Conservation (phyloP, 2,113 vertebrate genomes). For the Paramisgurnus dabryanus region DNA sequence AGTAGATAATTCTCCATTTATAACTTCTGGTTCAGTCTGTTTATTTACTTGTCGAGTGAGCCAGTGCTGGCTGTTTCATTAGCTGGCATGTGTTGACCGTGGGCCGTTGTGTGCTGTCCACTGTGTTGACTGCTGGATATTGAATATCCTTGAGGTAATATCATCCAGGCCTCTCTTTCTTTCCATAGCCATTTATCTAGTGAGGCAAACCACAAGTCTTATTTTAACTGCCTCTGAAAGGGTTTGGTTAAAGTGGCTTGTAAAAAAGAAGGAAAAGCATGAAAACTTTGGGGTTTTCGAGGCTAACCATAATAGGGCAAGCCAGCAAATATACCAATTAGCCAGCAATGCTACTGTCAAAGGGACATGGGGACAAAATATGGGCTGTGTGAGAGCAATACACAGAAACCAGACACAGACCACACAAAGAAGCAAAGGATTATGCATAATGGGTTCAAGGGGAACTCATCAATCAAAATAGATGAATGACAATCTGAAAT, state of each 20-base stretch:
- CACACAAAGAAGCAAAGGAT: conserved; percentile 26
- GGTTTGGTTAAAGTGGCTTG: conserved; percentile 33
- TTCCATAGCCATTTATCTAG: conserved; percentile 47
- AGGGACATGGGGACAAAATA: not conserved
- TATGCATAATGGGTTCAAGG: conserved; percentile 1
- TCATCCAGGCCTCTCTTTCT: conserved; percentile 51
- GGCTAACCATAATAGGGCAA: conserved; percentile 45
- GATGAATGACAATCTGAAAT: conserved; percentile 16
- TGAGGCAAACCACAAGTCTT: conserved; percentile 53
- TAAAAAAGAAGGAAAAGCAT: conserved; percentile 28
- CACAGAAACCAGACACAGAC: conserved; percentile 25
- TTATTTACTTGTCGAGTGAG: conserved; percentile 58
- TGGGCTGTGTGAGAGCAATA: not conserved
- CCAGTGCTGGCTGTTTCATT: conserved; percentile 47
- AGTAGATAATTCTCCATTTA: conserved; percentile 69
- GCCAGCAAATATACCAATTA: conserved; percentile 40
- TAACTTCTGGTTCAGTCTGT: conserved; percentile 64
- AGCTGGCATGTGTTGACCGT: conserved; percentile 58
- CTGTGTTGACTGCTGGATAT: conserved; percentile 63
- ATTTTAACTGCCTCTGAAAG: conserved; percentile 48
- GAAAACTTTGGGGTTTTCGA: conserved; percentile 50
- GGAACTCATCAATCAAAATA: conserved; percentile 19
- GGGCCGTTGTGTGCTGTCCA: conserved; percentile 55
- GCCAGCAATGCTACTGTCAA: conserved; percentile 40
- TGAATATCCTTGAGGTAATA: conserved; percentile 56